Base-by-base conservation (phyloP, 64 coral and sea anemone species). In the Dendronephthya gigantea region DNA sequence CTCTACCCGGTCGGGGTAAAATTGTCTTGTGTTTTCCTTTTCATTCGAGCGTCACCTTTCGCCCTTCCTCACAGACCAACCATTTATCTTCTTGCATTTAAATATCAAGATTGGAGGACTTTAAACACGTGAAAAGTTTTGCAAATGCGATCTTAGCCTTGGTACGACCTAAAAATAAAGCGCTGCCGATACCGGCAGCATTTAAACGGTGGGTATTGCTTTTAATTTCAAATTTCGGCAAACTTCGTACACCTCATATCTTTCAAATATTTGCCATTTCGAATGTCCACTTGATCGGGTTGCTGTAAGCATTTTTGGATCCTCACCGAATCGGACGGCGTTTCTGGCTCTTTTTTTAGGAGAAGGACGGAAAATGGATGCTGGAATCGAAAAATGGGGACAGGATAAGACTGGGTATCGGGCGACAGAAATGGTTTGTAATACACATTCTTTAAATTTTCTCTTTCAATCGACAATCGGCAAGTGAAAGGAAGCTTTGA, bases 21-120 rank as follows among this genome's bases (percentile, higher is more conserved):
- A 39, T 79, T 79, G 72, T 79, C 72, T 79, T 79, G 15, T 79
- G 29, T 79, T 35, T 79, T 79, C 31, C 72, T 79, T 79, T 79
- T 34, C 32, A 33, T 34, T 79, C 72, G 32, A 35, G 72, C 30
- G 72, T 36, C 15, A 36, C 30, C 22, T 79, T 79, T 29, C 19
- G 30, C 72, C 28, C 29, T 79, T 29, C 72, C 29, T 35, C 41
- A 45, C 41, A 45, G 41, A 45, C 41, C 41, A 45, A 45, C 41
- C 72, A 17, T 79, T 79, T 34, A 36, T 79, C 72, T 39, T 34
- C 15, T 79, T 79, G 72, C 72, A 12, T 29, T 29, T 6, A 79
- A 62, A n/a, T 1, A n/a, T n/a, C 25, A 19, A 62, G 25, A 62
- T 19, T 7, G 55, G 25, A 62, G 25, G 55, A 62, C 8, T 62